Conservation (phyloP, 2,797 vertebrate species). For the Dicrostonyx torquatus region DNA sequence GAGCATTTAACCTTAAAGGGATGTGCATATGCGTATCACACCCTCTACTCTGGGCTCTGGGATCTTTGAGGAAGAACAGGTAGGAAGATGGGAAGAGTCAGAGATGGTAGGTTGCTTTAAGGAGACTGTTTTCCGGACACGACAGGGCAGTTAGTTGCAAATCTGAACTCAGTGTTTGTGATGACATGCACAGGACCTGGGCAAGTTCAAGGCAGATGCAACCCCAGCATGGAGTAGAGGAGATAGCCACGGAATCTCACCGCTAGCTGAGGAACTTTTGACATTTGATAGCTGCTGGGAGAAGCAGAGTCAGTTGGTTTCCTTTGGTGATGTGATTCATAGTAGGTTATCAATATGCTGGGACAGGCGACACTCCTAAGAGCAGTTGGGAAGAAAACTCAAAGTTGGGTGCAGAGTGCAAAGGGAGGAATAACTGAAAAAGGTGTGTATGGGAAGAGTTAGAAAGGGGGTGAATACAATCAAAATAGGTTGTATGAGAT, state of each 20-base stretch:
- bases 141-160: neutral
- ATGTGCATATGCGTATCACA: neutral
- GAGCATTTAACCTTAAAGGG: neutral
- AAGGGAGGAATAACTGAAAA: neutral
- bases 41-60: neutral
- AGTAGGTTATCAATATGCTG: neutral
- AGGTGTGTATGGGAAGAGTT: neutral
- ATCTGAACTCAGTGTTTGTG: neutral
- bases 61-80: neutral
- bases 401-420: neutral
- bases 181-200: neutral
- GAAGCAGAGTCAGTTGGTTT: neutral
- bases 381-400: neutral
- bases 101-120: neutral
- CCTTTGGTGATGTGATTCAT: neutral
- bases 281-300: neutral
- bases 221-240: neutral
- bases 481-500: neutral
- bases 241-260: neutral
- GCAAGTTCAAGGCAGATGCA: neutral
- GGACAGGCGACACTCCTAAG: neutral
- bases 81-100: neutral
- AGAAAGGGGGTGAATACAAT: neutral
- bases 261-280: neutral
- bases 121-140: neutral